Conservation (phyloP, 2,888 invertebrate species). For the Barypeithes pellucidus region DNA sequence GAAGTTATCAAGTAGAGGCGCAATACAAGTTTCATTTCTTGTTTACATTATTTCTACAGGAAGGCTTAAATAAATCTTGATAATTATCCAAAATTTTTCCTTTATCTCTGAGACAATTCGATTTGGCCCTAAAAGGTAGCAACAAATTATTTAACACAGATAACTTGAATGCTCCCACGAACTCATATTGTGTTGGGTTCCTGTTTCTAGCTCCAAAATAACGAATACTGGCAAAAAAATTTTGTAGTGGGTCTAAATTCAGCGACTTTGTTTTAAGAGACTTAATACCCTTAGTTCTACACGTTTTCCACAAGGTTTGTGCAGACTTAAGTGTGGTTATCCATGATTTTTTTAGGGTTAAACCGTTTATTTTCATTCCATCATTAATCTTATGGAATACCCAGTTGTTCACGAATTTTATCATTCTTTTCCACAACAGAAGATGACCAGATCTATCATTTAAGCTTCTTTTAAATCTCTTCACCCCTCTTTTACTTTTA, state of each 20-base stretch:
- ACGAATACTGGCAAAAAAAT: not conserved
- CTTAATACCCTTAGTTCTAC: not conserved
- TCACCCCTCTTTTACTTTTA: not conserved
- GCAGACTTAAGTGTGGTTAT: not conserved
- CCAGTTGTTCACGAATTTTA: not conserved
- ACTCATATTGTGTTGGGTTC: not conserved
- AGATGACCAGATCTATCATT: not conserved
- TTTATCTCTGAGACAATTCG: not conserved
- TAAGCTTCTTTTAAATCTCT: not conserved
- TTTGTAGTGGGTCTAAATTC: slow-evolving; percentile 9
- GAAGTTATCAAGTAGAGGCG: not conserved
- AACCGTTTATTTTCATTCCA: not conserved
- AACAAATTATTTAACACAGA: not conserved
- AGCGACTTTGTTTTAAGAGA: not conserved
- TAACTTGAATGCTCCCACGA: not conserved
- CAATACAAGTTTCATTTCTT: not conserved
- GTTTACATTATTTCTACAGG: too few species aligned
- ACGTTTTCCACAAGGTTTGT: not conserved
- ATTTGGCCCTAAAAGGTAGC: not conserved
- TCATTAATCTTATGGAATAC: not conserved
- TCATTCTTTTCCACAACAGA: slow-evolving; percentile 11
- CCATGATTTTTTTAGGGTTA: not conserved
- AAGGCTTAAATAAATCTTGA: not conserved
- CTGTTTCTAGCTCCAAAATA: not conserved
- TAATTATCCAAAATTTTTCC: not conserved